Percentiles rank a stretch among this genome's conserved stretches.
Conservation (phyloP, 2,113 vertebrate species). For the Regulus satrapa region DNA sequence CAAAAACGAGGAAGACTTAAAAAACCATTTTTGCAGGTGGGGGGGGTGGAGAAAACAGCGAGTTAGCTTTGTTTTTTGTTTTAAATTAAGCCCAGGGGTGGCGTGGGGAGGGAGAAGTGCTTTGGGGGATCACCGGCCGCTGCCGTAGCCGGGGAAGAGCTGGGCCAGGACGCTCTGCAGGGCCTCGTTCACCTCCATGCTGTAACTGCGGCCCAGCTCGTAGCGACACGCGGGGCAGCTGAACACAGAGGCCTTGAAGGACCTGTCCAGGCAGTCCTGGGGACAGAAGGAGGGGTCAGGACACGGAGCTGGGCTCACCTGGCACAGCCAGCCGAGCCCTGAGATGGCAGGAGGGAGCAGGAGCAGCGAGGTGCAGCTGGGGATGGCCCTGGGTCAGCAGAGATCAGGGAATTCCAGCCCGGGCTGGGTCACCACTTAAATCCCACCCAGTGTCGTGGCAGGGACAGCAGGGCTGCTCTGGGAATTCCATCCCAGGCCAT, state of each 20-base stretch:
- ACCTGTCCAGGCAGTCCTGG: slow-evolving; percentile 93
- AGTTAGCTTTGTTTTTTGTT: slow-evolving; percentile 26
- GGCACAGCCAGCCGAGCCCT: too few relatives aligned
- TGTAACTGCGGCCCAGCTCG: slow-evolving; percentile 85
- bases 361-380: too few relatives aligned
- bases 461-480: too few relatives aligned
- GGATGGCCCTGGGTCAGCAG: too few relatives aligned
- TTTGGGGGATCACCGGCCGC: slow-evolving; percentile 82
- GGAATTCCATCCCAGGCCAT: accelerated
- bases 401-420: too few relatives aligned
- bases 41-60: background rate
- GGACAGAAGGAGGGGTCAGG: background rate
- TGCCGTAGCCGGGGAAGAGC: slow-evolving; percentile 96
- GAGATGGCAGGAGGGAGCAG: too few relatives aligned
- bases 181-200: slow-evolving; percentile 84
- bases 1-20: slow-evolving; percentile 31
- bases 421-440: too few relatives aligned
- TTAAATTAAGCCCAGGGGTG: slow-evolving; percentile 66
- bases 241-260: slow-evolving; percentile 91
- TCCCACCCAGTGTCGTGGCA: too few relatives aligned
- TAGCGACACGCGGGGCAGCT: slow-evolving; percentile 92
- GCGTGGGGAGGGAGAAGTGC: slow-evolving; percentile 43
- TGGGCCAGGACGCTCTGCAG: slow-evolving; percentile 88
- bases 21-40: background rate
- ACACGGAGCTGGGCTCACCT: accelerated